Evolutionary conservation across 2,797 vertebrate genomes (phyloP).

Genomic region (Parauchenoglanis ngamensis): DNA sequence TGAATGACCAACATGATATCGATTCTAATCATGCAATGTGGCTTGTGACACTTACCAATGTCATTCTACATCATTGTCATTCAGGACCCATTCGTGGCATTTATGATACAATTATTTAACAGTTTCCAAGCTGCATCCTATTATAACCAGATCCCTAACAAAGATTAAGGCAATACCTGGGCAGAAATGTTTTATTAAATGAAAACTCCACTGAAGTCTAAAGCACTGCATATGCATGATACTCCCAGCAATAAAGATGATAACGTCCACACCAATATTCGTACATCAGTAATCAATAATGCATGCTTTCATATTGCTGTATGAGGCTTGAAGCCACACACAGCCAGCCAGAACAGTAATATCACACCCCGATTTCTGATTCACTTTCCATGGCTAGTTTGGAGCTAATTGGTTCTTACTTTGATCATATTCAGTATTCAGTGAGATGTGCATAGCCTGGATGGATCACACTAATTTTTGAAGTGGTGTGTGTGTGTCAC

Average conservation of each 20-base stretch:
- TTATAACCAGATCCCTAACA: not conserved
- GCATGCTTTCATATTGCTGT: constrained; percentile 30
- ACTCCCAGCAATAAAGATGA: constrained; percentile 20
- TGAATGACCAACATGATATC: constrained; percentile 7
- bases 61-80: constrained; percentile 11
- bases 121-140: constrained; percentile 9
- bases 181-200: not conserved
- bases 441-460: constrained; percentile 25
- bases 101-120: constrained; percentile 19
- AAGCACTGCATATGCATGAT: not conserved
- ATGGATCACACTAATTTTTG: constrained; percentile 40
- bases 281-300: constrained; percentile 42
- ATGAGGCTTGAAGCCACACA: not conserved
- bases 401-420: constrained; percentile 45
- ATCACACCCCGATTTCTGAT: constrained; percentile 41
- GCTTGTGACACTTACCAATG: constrained; percentile 3
- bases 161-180: constrained; percentile 7
- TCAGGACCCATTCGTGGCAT: constrained; percentile 4
- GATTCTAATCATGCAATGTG: constrained; percentile 16
- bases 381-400: constrained; percentile 40
- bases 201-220: not conserved
- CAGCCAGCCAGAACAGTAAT: constrained; percentile 12
- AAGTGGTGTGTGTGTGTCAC: constrained; percentile 13
- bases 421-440: constrained; percentile 45
- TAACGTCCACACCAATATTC: constrained; percentile 18